Evolutionary conservation across 1,140 invertebrate genomes (phyloP).

Genomic region (Cheumatopsyche charites): DNA sequence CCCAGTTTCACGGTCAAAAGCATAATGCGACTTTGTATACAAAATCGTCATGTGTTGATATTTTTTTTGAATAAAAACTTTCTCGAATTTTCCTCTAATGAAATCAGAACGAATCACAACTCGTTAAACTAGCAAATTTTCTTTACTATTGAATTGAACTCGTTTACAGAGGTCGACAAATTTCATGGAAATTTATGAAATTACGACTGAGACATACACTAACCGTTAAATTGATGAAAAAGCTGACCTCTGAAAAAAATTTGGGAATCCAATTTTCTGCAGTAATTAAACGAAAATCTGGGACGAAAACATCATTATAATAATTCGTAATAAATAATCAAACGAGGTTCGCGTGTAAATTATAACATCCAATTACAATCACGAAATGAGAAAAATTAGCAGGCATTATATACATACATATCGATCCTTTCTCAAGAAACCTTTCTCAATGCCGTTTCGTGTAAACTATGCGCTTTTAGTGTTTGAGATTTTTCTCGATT

Average conservation of each 20-base stretch:
- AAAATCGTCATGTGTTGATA: no score
- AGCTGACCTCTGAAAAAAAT: no score
- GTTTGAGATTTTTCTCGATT: not conserved
- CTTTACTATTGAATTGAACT: not conserved
- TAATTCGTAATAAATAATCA: not conserved
- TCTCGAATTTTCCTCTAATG: not conserved
- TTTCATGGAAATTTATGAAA: not conserved
- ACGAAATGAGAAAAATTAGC: slow-evolving; percentile 20
- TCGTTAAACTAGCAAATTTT: not conserved
- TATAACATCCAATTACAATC: slow-evolving; percentile 4
- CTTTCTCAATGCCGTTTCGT: slow-evolving; percentile 9
- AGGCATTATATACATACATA: no score
- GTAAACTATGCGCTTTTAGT: not conserved
- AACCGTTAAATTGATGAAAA: no score
- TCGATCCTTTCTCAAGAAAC: no score
- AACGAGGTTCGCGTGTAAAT: not conserved
- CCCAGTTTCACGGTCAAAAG: no score
- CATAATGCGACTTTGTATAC: no score
- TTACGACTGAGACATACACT: not conserved
- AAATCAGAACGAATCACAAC: not conserved
- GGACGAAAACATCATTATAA: not conserved
- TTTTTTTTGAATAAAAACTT: not conserved
- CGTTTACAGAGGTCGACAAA: not conserved
- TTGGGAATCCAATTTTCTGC: no score
- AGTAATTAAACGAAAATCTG: no score